Evolutionary conservation across 2,113 vertebrate genomes (phyloP), one percentile per base, ranked within the genome.

Genomic region (Indri indri): DNA sequence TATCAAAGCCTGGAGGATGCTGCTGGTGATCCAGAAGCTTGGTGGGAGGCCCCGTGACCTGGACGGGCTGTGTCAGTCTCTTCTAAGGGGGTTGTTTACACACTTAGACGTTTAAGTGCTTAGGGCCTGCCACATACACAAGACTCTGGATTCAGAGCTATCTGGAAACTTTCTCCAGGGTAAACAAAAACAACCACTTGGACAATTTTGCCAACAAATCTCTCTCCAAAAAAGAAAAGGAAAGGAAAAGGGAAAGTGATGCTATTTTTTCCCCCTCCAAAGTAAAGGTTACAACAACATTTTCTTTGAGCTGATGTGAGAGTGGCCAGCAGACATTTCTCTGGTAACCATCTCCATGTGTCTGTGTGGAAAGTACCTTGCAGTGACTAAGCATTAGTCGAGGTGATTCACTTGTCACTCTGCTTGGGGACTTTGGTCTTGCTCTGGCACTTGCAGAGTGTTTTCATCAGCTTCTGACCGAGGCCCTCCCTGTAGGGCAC

Each of bases 261-360:
- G 98, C 94, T 97, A 95, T 95, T 96, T 98, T 98, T 96, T 97
- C 94, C 92, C 79, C 96, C 90, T 95, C 86, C 92, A 88, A 98
- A 98, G 97, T 97, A 99, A 99, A 99, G 98, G 98, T 99, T 98
- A 99, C 84, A 98, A 98, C 90, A 99, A 99, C 98, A 99, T 99
- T 99, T 99, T 98, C 97, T 97, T 98, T 98, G 98, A 98, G 97
- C 88, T 97, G 97, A 98, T 97, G 94, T 96, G 97, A 95, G 97
- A 97, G 95, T 88, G 74, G 96, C 97, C 95, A 97, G 65, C 92
- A 98, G 96, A 97, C 97, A 68, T 98, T 98, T 98, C 98, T 98
- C 98, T 98, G 45, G 97, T 98, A 94, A 98, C 96, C 98, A 95
- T 98, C 97, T 98, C 98, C 98, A 93, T 97, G 98, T 98, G 97